Evolutionary conservation across 2,888 invertebrate genomes (phyloP).

Genomic region (Lysandra coridon): DNA sequence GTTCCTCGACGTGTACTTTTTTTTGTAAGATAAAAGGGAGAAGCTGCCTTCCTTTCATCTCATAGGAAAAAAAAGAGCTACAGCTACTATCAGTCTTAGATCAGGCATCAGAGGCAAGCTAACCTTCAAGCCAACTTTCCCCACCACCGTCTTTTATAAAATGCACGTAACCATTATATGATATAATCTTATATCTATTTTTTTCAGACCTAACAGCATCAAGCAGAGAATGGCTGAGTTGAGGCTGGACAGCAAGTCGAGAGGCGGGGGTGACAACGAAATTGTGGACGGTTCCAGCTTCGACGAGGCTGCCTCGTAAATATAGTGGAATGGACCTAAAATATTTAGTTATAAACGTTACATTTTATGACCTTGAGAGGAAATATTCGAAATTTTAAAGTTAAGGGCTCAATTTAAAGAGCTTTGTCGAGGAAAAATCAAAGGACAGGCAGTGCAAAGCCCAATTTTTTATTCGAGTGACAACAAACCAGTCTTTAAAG

Average conservation of each 20-base stretch:
- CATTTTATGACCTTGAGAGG: background rate
- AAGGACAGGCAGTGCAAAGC: background rate
- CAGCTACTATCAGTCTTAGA: no score
- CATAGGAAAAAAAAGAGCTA: no score
- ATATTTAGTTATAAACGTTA: background rate
- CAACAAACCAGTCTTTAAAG: background rate
- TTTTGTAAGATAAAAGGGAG: no score
- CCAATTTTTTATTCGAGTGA: background rate
- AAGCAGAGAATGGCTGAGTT: conserved; percentile 69
- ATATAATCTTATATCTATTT: background rate
- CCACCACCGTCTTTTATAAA: no score
- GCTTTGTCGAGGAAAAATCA: background rate
- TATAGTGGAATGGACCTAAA: background rate
- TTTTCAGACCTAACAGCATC: conserved; percentile 68
- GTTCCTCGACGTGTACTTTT: no score
- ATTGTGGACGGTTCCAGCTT: conserved; percentile 44
- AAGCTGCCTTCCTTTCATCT: no score
- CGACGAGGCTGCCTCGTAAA: conserved; percentile 37
- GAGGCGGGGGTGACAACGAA: conserved; percentile 69
- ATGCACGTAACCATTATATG: no score
- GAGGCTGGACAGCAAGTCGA: conserved; percentile 68
- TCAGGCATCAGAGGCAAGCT: no score
- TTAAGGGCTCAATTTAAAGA: background rate
- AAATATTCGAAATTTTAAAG: background rate
- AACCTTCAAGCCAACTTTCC: no score